phyloP scores from a whole-genome alignment of 2,113 vertebrate species.

The Lipotes vexillifer region DNA sequence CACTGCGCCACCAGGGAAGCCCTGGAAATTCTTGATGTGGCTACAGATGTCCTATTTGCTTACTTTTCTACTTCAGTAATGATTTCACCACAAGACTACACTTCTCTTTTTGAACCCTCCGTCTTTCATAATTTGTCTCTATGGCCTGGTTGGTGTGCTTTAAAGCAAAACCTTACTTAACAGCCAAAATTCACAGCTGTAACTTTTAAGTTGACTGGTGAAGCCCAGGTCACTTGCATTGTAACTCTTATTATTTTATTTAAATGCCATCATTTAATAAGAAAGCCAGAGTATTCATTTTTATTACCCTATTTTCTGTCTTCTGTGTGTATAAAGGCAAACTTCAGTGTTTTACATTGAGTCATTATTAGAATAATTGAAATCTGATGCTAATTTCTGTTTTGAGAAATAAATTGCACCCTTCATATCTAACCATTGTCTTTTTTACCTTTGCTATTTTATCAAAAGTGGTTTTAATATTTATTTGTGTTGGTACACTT shows the following conservation, averaged over 20 bases:
- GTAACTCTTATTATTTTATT: background rate
- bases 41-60: slow-evolving; percentile 10
- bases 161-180: background rate
- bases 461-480: slow-evolving; percentile 29
- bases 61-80: slow-evolving; percentile 27
- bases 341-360: background rate
- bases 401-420: background rate
- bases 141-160: background rate
- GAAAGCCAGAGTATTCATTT: background rate
- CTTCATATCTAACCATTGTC: background rate
- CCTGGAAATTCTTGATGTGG: slow-evolving; percentile 17
- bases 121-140: slow-evolving; percentile 3
- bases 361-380: background rate
- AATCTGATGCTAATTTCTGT: slow-evolving; percentile 8
- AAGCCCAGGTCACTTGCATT: background rate
- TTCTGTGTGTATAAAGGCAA: background rate
- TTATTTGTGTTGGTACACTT: background rate
- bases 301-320: background rate
- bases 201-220: background rate
- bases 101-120: background rate
- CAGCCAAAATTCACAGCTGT: background rate
- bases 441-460: background rate
- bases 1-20: too few relatives aligned
- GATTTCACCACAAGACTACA: background rate
- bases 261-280: background rate